Conservation (phyloP, 1,140 invertebrate species). For the Drosophila kurseongensis region DNA sequence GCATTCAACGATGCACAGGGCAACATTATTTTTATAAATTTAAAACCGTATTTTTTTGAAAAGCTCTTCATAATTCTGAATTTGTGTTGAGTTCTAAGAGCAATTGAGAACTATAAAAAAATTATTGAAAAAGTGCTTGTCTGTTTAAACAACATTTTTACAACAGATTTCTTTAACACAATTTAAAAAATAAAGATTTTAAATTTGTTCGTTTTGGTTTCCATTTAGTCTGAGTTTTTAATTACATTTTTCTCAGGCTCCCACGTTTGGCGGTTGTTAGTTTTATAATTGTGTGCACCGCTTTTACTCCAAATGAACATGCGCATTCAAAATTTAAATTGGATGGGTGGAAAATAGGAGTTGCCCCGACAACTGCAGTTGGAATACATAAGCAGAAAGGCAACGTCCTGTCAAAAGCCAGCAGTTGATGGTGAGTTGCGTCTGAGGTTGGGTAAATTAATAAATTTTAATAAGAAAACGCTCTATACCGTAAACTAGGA, state of each 20-base stretch:
- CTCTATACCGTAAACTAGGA: not conserved
- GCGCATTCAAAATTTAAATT: constrained; percentile 44
- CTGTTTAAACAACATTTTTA: not conserved
- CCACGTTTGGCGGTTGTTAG: constrained; percentile 39
- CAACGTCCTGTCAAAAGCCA: constrained; percentile 28
- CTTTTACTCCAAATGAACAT: constrained; percentile 58
- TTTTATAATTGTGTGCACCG: constrained; percentile 60
- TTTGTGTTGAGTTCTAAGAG: too few species aligned
- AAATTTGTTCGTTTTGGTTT: not conserved
- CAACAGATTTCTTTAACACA: not conserved
- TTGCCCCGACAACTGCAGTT: not conserved
- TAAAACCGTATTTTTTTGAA: too few species aligned
- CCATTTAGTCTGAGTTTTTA: constrained; percentile 44
- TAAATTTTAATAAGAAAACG: not conserved
- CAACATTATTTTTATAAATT: not conserved
- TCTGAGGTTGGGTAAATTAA: not conserved
- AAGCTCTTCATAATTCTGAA: too few species aligned
- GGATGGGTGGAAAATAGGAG: constrained; percentile 10
- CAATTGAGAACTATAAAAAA: too few species aligned
- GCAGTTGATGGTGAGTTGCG: constrained; percentile 13
- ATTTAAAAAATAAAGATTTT: not conserved
- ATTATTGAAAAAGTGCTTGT: too few species aligned
- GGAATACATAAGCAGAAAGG: constrained; percentile 9
- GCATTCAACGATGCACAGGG: not conserved
- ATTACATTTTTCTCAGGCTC: constrained; percentile 55